Evolutionary conservation across 1,140 invertebrate species (phyloP).

Genomic region (Rhysida immarginata): DNA sequence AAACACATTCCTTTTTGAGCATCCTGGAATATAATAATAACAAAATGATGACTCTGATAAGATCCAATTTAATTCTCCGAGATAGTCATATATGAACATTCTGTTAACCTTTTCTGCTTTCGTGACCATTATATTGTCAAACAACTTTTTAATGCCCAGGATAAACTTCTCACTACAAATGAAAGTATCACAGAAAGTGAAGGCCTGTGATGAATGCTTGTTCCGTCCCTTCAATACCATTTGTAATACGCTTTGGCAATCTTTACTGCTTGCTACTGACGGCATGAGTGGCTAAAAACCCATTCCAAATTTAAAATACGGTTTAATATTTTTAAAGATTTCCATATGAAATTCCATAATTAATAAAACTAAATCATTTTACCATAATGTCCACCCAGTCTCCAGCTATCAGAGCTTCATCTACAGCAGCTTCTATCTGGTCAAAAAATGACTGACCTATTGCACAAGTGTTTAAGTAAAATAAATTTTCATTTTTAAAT

Average conservation of each 20-base stretch:
- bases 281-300: constrained; percentile 16
- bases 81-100: no score
- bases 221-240: constrained; percentile 9
- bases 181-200: constrained; percentile 34
- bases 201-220: constrained; percentile 12
- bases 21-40: constrained; percentile 19
- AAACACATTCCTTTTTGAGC: constrained; percentile 17
- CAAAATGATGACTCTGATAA: not conserved
- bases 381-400: constrained; percentile 60
- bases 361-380: no score
- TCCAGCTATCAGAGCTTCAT: constrained; percentile 59
- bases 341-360: no score
- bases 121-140: constrained; percentile 47
- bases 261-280: constrained; percentile 17
- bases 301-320: no score
- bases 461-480: constrained; percentile 57
- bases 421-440: constrained; percentile 64
- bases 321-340: no score
- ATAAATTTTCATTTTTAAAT: constrained; percentile 48
- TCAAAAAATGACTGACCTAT: constrained; percentile 55
- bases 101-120: constrained; percentile 47
- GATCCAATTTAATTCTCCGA: no score
- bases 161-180: constrained; percentile 44
- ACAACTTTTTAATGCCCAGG: constrained; percentile 46
- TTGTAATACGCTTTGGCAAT: constrained; percentile 17